Evolutionary conservation across 2,797 vertebrate genomes (phyloP).

Genomic region (Aeoliscus strigatus): DNA sequence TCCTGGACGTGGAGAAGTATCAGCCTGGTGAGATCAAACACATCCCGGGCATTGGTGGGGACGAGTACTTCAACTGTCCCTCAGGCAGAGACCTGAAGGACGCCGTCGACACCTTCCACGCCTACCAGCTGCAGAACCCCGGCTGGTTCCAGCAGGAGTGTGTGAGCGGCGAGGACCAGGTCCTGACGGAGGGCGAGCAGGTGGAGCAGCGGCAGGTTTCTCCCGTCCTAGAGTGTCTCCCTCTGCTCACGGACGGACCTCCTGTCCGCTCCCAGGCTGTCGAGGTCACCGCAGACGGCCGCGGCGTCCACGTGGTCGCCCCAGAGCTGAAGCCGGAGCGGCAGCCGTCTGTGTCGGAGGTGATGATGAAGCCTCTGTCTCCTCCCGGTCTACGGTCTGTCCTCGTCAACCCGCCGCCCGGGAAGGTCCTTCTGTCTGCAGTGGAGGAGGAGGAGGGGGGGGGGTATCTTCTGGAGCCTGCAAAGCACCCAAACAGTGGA

Average conservation of each 20-base stretch:
- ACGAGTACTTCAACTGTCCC: slow-evolving; percentile 76
- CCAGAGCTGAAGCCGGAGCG: slow-evolving; percentile 56
- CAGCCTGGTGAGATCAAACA: slow-evolving; percentile 81
- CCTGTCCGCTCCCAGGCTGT: slow-evolving; percentile 43
- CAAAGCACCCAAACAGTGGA: slow-evolving; percentile 75
- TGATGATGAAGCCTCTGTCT: too few relatives aligned
- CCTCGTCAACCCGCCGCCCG: too few relatives aligned
- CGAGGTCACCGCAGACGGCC: slow-evolving; percentile 17
- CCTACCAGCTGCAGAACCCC: slow-evolving; percentile 76
- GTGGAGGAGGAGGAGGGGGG: slow-evolving; percentile 50
- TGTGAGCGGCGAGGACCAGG: slow-evolving; percentile 62
- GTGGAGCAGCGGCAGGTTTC: slow-evolving; percentile 11
- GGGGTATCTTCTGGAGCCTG: slow-evolving; percentile 29
- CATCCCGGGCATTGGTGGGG: slow-evolving; percentile 74
- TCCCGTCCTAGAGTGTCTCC: slow-evolving; percentile 49
- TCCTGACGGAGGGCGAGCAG: slow-evolving; percentile 34
- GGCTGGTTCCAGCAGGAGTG: slow-evolving; percentile 88
- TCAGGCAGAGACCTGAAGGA: slow-evolving; percentile 77
- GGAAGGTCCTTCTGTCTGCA: too few relatives aligned
- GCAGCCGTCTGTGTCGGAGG: slow-evolving; percentile 29
- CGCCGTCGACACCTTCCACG: slow-evolving; percentile 79
- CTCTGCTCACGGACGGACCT: slow-evolving; percentile 39
- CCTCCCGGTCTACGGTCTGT: too few relatives aligned
- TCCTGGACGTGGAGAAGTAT: slow-evolving; percentile 88
- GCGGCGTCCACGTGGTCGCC: slow-evolving; percentile 40